Conservation (phyloP, 2,113 vertebrate genomes). For the Gopherus flavomarginatus region DNA sequence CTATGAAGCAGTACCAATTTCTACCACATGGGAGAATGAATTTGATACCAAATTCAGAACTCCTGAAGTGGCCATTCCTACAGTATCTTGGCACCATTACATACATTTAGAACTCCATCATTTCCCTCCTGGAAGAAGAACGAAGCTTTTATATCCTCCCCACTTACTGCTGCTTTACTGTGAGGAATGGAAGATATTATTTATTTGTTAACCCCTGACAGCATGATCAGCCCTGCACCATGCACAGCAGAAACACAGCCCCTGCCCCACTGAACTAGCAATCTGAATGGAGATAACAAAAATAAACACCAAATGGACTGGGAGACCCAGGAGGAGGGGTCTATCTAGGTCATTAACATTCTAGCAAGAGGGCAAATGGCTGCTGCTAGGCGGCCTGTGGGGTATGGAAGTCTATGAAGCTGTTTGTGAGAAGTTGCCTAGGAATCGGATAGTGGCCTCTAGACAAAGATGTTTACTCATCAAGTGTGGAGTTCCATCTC, state of each 20-base stretch:
- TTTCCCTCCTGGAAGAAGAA: neutral
- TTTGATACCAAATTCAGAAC: fast-evolving
- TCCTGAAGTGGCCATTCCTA: neutral
- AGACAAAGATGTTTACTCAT: neutral
- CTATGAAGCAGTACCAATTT: neutral
- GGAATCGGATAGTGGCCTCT: neutral
- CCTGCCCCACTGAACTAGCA: neutral
- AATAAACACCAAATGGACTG: neutral
- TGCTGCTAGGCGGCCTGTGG: neutral
- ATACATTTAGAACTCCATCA: neutral
- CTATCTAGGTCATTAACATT: neutral
- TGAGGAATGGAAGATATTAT: neutral
- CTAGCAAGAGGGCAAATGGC: neutral
- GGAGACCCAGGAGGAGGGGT: neutral
- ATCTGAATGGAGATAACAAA: neutral
- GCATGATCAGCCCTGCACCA: neutral
- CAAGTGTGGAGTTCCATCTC: neutral
- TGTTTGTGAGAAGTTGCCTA: neutral
- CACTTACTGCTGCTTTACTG: neutral
- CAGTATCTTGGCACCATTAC: neutral
- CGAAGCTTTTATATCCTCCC: neutral
- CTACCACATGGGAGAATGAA: neutral
- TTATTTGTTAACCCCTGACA: neutral
- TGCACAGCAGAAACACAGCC: neutral
- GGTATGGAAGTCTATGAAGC: neutral